phyloP scores from a whole-genome alignment of 2,888 invertebrate species.

The Anaspis maculata region DNA sequence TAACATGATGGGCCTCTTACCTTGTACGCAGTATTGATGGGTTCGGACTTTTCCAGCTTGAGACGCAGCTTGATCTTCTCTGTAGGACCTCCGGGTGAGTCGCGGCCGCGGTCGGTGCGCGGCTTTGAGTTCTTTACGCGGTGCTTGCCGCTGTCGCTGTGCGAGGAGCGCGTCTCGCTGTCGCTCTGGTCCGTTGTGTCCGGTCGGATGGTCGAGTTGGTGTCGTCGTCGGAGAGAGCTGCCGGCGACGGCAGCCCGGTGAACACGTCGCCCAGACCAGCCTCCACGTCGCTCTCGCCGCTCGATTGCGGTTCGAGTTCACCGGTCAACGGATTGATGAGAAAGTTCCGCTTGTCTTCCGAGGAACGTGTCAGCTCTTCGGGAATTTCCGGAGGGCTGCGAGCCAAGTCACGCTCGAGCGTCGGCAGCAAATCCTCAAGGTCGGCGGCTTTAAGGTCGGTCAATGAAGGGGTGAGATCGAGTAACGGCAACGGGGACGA shows the following conservation, averaged over 20 bases:
- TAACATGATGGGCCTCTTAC: too few relatives aligned
- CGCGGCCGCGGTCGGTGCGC: slow-evolving; percentile 35
- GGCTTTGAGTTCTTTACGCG: slow-evolving; percentile 25
- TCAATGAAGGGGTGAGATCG: slow-evolving; percentile 38
- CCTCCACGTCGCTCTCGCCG: slow-evolving; percentile 50
- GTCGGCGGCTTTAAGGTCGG: slow-evolving; percentile 45
- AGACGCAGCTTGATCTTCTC: slow-evolving; percentile 77
- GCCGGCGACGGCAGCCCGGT: slow-evolving; percentile 36
- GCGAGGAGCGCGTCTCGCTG: slow-evolving; percentile 35
- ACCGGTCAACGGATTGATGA: slow-evolving; percentile 85
- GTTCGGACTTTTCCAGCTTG: slow-evolving; percentile 77
- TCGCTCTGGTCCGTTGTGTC: slow-evolving; percentile 39
- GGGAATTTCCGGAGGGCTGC: slow-evolving; percentile 44
- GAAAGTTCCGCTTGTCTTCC: slow-evolving; percentile 54
- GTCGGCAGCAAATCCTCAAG: slow-evolving; percentile 59
- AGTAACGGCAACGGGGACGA: slow-evolving; percentile 31
- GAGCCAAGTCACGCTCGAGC: slow-evolving; percentile 51
- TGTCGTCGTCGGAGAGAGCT: slow-evolving; percentile 48
- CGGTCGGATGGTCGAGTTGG: slow-evolving; percentile 48
- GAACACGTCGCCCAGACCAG: slow-evolving; percentile 39
- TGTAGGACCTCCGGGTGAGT: slow-evolving; percentile 41
- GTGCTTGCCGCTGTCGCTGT: slow-evolving; percentile 32
- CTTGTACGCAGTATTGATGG: slow-evolving; percentile 70
- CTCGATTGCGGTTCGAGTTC: slow-evolving; percentile 73
- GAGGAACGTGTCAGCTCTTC: slow-evolving; percentile 48